Base-by-base conservation (phyloP, 2,888 invertebrate species). In the Steromphala cineraria region DNA sequence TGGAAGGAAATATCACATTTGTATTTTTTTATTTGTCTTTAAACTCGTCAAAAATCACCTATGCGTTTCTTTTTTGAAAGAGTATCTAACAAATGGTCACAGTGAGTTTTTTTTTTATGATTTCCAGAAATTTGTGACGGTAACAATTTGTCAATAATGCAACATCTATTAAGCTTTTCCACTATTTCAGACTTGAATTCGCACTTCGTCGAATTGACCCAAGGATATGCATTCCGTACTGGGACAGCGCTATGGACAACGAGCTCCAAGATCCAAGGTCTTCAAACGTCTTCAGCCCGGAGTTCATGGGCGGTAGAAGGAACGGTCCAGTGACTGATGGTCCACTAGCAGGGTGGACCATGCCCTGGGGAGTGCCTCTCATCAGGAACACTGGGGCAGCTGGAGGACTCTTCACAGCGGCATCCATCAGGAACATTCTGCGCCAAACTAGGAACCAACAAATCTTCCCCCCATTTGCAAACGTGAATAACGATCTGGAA, bases 341-440 rank as follows among this genome's bases (percentile, higher is more conserved):
- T 7, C 90, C 91, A 3, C 90, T 90, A 62, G 90, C 89, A 28
- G 84, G 87, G 78, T 91, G 90, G 90, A 79, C 53, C 19, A 89
- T 87, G 0, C 82, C 88, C 0, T 83, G 86, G 5, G 90, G 89
- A n/a, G 75, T 75, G 5, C 87, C 88, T 1, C 86, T 91, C 3
- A 89, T 87, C 4, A 76, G 90, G 53, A 90, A 89, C 75, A 81
- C 52, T 3, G 75, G 75, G 8, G 75, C 46, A 19, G 75, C 40
- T 21, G 75, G 75, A 75, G 46, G 52, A 21, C 24, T 75, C 0
- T 75, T 46, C 21, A 52, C 53, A n/a, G 15, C 21, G 10, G 2
- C 19, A 4, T 0, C 53, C 1, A 75, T 75, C 24, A 52, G 52
- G 15, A 52, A 24, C 17, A 24, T 75, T 24, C 13, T 75, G 21